A percentile compares a stretch with the other conserved stretches of the same genome.
Conservation (phyloP, 2,113 vertebrate species). For the Natator depressus region DNA sequence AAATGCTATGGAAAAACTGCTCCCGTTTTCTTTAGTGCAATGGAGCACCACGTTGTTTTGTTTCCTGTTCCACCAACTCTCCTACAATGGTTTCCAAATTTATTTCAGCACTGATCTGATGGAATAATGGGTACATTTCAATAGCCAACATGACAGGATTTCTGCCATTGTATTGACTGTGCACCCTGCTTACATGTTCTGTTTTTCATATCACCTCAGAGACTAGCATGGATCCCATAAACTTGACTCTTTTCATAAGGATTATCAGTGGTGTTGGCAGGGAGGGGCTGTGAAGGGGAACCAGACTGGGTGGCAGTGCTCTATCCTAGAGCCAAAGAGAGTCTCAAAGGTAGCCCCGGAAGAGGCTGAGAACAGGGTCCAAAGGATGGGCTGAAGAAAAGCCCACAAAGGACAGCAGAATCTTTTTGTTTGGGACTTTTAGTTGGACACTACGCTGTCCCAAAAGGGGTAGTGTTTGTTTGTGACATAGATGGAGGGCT, state of each 20-base stretch:
- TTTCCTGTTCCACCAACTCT: slow-evolving; percentile 30
- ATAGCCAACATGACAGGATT: neutral
- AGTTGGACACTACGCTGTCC: no score
- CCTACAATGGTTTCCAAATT: slow-evolving; percentile 21
- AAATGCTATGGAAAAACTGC: slow-evolving; percentile 38
- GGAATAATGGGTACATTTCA: neutral
- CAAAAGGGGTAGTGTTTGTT: no score
- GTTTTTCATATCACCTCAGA: neutral
- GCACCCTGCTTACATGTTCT: neutral
- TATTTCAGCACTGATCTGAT: slow-evolving; percentile 23
- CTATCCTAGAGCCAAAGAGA: no score
- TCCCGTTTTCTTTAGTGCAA: slow-evolving; percentile 15
- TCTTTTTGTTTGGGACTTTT: no score
- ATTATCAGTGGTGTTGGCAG: neutral
- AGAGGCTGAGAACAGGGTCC: no score
- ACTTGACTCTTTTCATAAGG: neutral
- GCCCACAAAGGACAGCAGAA: no score
- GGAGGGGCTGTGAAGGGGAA: neutral
- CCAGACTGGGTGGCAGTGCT: no score
- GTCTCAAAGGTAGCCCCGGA: no score
- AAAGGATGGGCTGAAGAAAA: no score
- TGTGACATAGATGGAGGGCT: no score
- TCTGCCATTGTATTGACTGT: neutral
- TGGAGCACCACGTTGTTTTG: neutral
- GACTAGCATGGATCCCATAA: neutral